A percentile compares a stretch with the other conserved stretches of the same genome.
These are phyloP conservation scores for Drosophila neocordata DNA, from an alignment of 1,140 invertebrate species.

Conservation along the genomic window DNA sequence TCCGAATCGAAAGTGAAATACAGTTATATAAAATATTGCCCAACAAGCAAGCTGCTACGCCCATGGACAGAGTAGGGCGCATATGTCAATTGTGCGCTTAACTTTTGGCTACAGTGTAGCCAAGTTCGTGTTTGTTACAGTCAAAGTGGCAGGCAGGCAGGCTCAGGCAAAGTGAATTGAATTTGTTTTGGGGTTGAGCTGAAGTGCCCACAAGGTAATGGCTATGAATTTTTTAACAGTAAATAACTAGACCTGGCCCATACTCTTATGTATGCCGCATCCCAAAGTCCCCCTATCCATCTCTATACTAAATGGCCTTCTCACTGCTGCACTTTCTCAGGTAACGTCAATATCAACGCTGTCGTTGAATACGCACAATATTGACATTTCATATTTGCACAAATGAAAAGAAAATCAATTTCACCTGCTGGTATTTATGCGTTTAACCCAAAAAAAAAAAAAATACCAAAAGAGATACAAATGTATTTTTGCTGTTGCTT, in stretches of 20 bases:
- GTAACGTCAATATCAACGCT: constrained; percentile 24
- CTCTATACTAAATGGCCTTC: constrained; percentile 35
- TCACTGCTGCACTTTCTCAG: constrained; percentile 72
- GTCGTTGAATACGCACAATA: constrained; percentile 65
- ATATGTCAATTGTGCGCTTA: constrained; percentile 47
- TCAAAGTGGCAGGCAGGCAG: neutral
- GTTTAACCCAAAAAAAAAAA: constrained; percentile 71
- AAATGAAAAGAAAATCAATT: constrained; percentile 83
- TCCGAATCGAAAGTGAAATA: no score
- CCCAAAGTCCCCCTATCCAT: constrained; percentile 20
- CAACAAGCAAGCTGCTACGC: neutral
- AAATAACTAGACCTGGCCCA: constrained; percentile 39
- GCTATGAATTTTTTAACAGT: constrained; percentile 67
- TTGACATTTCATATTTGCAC: constrained; percentile 82
- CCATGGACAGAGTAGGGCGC: neutral
- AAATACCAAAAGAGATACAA: constrained; percentile 27
- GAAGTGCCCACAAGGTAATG: constrained; percentile 49
- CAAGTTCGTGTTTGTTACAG: neutral
- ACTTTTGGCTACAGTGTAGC: constrained; percentile 50
- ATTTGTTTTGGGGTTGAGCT: constrained; percentile 57
- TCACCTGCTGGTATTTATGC: constrained; percentile 78
- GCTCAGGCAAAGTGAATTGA: constrained; percentile 60
- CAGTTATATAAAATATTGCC: no score
- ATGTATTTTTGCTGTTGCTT: constrained; percentile 19
- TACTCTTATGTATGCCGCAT: constrained; percentile 13